A percentile compares a stretch with the other conserved stretches of the same genome.
Conservation (phyloP, 2,113 vertebrate genomes). For the Narcine bancroftii region DNA sequence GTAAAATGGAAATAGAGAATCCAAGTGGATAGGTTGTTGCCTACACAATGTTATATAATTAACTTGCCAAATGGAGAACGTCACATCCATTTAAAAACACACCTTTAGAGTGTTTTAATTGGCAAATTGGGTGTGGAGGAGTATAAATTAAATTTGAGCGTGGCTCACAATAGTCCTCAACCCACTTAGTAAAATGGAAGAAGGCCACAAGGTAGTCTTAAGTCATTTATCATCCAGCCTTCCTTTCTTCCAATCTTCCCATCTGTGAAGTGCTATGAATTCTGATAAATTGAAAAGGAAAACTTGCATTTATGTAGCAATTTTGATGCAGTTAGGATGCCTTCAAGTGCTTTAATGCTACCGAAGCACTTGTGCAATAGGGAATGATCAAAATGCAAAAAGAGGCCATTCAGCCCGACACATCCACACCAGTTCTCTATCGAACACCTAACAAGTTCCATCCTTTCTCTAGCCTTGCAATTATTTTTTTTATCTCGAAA, state of each 20-base stretch:
- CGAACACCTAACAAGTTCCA: too few relatives aligned
- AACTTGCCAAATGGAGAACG: not conserved
- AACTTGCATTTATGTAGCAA: slow-evolving; percentile 93
- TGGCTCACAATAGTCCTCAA: not conserved
- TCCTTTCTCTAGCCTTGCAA: too few relatives aligned
- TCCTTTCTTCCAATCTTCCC: not conserved
- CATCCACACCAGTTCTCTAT: too few relatives aligned
- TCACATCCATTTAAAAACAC: not conserved
- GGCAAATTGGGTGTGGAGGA: not conserved
- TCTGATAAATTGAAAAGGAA: slow-evolving; percentile 63
- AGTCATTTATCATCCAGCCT: not conserved
- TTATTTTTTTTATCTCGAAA: too few relatives aligned
- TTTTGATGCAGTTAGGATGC: too few relatives aligned
- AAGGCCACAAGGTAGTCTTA: not conserved
- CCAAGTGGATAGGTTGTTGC: not conserved
- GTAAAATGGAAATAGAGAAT: not conserved
- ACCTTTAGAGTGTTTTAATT: not conserved
- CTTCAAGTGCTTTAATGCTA: too few relatives aligned
- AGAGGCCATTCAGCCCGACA: too few relatives aligned
- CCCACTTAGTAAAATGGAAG: not conserved
- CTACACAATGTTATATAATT: not conserved
- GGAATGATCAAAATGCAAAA: too few relatives aligned
- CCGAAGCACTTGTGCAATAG: too few relatives aligned
- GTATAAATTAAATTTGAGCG: not conserved
- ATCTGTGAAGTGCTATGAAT: not conserved